These are phyloP conservation scores for Cephus pygmeus DNA, from an alignment of 2,888 invertebrate species.

Conservation along the genomic window DNA sequence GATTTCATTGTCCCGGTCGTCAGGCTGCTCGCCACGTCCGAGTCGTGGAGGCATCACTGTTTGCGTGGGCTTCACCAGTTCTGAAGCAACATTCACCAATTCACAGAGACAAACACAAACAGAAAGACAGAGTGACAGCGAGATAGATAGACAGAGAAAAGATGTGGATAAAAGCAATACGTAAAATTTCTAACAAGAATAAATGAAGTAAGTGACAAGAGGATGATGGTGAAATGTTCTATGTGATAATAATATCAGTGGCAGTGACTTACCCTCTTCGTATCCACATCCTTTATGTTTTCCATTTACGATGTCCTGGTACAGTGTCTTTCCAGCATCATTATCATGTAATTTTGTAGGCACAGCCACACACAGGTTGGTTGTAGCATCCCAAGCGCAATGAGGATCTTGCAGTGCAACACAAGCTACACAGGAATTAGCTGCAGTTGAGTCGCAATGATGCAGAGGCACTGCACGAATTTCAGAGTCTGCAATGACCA, in stretches of 20 bases:
- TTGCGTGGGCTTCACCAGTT: constrained; percentile 62
- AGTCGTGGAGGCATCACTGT: constrained; percentile 65
- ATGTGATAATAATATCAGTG: too few species aligned
- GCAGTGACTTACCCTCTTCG: constrained; percentile 52
- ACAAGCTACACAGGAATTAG: constrained; percentile 78
- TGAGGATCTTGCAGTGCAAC: constrained; percentile 95
- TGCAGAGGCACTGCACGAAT: constrained; percentile 87
- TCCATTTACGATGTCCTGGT: constrained; percentile 80
- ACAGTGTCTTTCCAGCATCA: constrained; percentile 71
- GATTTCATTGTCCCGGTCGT: constrained; percentile 75
- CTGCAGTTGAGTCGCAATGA: constrained; percentile 73
- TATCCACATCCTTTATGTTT: constrained; percentile 72
- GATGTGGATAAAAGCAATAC: constrained; percentile 9
- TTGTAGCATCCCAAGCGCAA: constrained; percentile 91
- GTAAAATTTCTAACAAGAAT: background rate
- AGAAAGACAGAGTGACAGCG: constrained; percentile 36
- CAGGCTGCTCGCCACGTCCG: constrained; percentile 69
- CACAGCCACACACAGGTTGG: constrained; percentile 69
- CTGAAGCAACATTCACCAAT: constrained; percentile 55
- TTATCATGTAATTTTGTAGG: constrained; percentile 71
- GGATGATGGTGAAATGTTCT: too few species aligned
- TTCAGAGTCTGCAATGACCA: constrained; percentile 89
- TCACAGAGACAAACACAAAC: constrained; percentile 42
- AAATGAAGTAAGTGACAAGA: too few species aligned
- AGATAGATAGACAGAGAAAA: constrained; percentile 18